Percentiles rank a stretch among this genome's conserved stretches.
Conservation (phyloP, 2,888 invertebrate genomes). For the Leucozona laternaria region DNA sequence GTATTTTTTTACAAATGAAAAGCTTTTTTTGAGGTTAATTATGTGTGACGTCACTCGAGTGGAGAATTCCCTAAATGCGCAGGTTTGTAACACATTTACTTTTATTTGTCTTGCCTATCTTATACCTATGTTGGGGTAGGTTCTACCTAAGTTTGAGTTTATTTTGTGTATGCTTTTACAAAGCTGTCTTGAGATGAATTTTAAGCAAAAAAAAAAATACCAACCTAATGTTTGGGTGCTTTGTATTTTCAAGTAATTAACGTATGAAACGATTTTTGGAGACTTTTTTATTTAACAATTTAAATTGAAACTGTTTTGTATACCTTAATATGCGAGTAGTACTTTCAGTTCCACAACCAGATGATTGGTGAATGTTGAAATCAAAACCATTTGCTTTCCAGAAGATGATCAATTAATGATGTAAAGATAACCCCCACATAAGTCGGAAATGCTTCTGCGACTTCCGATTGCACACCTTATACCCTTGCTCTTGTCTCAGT, state of each 20-base stretch:
- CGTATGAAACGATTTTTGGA: background rate
- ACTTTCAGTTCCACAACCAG: no score
- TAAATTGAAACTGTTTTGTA: no score
- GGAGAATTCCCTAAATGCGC: conserved; percentile 47
- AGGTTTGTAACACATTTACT: conserved; percentile 25
- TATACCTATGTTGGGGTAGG: conserved; percentile 38
- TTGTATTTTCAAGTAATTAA: background rate
- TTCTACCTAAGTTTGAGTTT: background rate
- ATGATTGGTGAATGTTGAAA: no score
- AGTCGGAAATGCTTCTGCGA: no score
- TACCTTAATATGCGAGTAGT: no score
- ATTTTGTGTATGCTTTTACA: conserved; percentile 9
- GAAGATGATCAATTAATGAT: no score
- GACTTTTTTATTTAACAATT: background rate
- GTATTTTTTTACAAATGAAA: no score
- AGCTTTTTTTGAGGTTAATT: conserved; percentile 30
- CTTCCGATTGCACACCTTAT: no score
- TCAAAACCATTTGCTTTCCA: no score
- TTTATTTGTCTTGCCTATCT: background rate
- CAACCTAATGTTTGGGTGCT: background rate
- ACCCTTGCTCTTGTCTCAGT: no score
- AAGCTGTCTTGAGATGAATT: conserved; percentile 43
- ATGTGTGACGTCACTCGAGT: conserved; percentile 33
- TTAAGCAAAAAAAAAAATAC: background rate
- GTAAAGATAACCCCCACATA: no score